These are phyloP conservation scores for Hestina assimilis DNA, from an alignment of 1,140 invertebrate genomes.

Conservation along the genomic window DNA sequence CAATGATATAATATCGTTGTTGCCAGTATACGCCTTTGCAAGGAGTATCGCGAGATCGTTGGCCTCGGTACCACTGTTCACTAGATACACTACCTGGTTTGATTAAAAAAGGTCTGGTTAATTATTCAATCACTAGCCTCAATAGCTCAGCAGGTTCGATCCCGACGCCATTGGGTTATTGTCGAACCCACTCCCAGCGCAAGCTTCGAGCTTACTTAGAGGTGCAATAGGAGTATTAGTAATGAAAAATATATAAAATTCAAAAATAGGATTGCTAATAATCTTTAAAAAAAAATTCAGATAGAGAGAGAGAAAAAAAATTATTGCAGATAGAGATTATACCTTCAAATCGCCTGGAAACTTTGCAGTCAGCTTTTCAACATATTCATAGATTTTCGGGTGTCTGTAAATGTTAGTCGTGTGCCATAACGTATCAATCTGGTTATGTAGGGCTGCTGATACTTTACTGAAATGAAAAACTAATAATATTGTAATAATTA, in stretches of 20 bases:
- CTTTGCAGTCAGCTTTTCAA: conserved; percentile 87
- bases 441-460: conserved; percentile 85
- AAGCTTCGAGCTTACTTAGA: too few relatives aligned
- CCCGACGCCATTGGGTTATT: too few relatives aligned
- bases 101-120: too few relatives aligned
- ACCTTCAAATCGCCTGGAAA: conserved; percentile 93
- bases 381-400: conserved; percentile 94
- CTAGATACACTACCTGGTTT: conserved; percentile 89
- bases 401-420: conserved; percentile 95
- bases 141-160: too few relatives aligned
- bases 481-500: neutral
- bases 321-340: too few relatives aligned
- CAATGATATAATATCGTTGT: conserved; percentile 91
- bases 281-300: too few relatives aligned
- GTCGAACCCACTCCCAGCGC: too few relatives aligned
- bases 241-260: too few relatives aligned
- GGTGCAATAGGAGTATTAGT: neutral
- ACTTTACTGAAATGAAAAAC: conserved; percentile 82
- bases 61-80: conserved; percentile 98
- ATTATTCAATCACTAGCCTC: too few relatives aligned
- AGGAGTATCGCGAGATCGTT: conserved; percentile 96
- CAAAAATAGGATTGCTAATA: too few relatives aligned
- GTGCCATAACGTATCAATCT: conserved; percentile 92
- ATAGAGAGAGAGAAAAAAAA: too few relatives aligned
- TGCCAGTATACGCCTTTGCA: conserved; percentile 90